Percentiles rank a stretch among this genome's conserved stretches.
phyloP scores from a whole-genome alignment of 2,888 invertebrate species.

The Lasius fuliginosus region DNA sequence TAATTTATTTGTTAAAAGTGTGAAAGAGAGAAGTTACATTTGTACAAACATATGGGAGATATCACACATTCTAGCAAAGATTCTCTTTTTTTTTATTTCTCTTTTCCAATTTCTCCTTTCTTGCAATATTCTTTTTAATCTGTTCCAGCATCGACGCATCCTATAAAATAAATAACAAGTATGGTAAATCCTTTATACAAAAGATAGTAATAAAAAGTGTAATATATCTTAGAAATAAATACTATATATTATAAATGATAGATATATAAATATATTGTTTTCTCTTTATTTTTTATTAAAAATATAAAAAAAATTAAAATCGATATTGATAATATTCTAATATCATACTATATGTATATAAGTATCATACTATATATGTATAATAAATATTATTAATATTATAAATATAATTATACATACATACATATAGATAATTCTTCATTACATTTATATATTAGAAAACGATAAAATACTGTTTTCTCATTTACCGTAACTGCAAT shows the following conservation, averaged over 20 bases:
- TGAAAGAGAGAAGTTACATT: neutral
- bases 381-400: neutral
- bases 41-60: neutral
- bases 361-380: neutral
- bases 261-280: neutral
- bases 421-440: neutral
- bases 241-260: neutral
- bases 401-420: neutral
- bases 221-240: neutral
- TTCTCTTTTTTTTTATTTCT: neutral
- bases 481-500: slow-evolving; percentile 73
- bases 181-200: neutral
- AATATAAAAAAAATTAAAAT: neutral
- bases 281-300: neutral
- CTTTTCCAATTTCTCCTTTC: neutral
- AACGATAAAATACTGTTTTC: neutral
- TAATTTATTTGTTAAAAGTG: neutral
- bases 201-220: neutral
- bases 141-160: slow-evolving; percentile 46
- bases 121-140: slow-evolving; percentile 49
- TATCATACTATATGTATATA: no score
- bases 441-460: neutral
- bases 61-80: neutral
- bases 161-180: slow-evolving; percentile 31
- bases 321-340: neutral